phyloP scores from a whole-genome alignment of 2,888 invertebrate genomes.

The Zaprionus obscuricornis region DNA sequence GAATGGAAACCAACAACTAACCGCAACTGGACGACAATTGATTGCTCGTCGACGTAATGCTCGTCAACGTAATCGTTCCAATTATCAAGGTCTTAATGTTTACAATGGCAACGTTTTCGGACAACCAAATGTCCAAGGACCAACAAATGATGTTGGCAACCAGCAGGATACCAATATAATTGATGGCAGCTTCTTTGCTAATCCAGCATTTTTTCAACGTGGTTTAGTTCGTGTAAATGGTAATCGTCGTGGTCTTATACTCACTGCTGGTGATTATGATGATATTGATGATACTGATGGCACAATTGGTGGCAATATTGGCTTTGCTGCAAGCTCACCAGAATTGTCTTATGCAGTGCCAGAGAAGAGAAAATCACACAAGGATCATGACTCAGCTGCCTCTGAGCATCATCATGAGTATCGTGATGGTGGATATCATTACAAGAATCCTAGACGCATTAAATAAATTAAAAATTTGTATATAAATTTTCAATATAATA shows the following conservation, averaged over 20 bases:
- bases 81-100: conserved; percentile 67
- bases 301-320: conserved; percentile 31
- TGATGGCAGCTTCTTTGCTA: conserved; percentile 61
- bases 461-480: conserved; percentile 10
- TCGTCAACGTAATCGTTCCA: conserved; percentile 47
- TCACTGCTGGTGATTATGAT: conserved; percentile 55
- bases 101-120: conserved; percentile 62
- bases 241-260: conserved; percentile 36
- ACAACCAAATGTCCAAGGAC: conserved; percentile 53
- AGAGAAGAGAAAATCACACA: conserved; percentile 27
- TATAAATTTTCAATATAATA: conserved; percentile 5
- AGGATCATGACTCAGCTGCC: conserved; percentile 35
- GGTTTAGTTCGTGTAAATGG: conserved; percentile 38
- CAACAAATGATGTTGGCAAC: conserved; percentile 47
- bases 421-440: conserved; percentile 67
- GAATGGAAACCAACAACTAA: conserved; percentile 6
- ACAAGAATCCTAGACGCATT: conserved; percentile 54
- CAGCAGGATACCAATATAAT: conserved; percentile 70
- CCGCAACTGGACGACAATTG: neutral
- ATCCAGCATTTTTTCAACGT: conserved; percentile 18
- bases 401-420: conserved; percentile 44
- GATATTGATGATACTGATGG: conserved; percentile 39
- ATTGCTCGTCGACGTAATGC: conserved; percentile 31
- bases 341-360: conserved; percentile 50
- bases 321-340: conserved; percentile 46